These are phyloP conservation scores for Stegostoma tigrinum DNA, from an alignment of 2,113 vertebrate genomes.

Conservation along the genomic window DNA sequence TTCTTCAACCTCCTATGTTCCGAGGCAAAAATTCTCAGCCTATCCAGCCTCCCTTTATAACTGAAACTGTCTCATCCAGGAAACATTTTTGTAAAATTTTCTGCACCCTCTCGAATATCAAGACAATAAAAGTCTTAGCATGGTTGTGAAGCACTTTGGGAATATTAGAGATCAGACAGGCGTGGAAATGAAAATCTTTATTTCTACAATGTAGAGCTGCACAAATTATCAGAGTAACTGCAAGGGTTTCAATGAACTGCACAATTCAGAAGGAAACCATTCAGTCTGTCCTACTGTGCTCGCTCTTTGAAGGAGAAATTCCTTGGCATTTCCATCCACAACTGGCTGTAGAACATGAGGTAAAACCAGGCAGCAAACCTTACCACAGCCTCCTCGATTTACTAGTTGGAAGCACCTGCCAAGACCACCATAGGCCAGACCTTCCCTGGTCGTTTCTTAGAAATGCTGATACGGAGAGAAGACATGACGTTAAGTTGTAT, in stretches of 20 bases:
- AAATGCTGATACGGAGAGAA: not conserved
- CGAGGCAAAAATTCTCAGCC: too few relatives aligned
- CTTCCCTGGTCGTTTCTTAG: not conserved
- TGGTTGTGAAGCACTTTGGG: not conserved
- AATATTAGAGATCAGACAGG: not conserved
- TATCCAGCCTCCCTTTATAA: too few relatives aligned
- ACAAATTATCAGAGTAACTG: too few relatives aligned
- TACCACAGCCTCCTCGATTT: not conserved
- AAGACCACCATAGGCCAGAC: not conserved
- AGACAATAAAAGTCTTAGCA: not conserved
- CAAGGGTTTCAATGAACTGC: not conserved
- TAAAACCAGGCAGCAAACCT: not conserved
- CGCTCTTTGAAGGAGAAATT: not conserved
- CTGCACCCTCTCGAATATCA: too few relatives aligned
- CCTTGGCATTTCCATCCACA: too few relatives aligned
- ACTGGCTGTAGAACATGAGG: too few relatives aligned
- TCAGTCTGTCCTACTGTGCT: not conserved
- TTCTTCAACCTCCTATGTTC: too few relatives aligned
- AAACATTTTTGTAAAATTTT: too few relatives aligned
- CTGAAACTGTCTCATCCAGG: too few relatives aligned
- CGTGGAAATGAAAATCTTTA: not conserved
- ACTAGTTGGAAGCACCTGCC: not conserved
- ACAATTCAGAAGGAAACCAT: not conserved
- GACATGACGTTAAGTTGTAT: not conserved
- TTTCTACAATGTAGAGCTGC: not conserved